A percentile compares a stretch with the other conserved stretches of the same genome.
phyloP scores from a whole-genome alignment of 2,888 invertebrate genomes.

The Octonoba sinensis region DNA sequence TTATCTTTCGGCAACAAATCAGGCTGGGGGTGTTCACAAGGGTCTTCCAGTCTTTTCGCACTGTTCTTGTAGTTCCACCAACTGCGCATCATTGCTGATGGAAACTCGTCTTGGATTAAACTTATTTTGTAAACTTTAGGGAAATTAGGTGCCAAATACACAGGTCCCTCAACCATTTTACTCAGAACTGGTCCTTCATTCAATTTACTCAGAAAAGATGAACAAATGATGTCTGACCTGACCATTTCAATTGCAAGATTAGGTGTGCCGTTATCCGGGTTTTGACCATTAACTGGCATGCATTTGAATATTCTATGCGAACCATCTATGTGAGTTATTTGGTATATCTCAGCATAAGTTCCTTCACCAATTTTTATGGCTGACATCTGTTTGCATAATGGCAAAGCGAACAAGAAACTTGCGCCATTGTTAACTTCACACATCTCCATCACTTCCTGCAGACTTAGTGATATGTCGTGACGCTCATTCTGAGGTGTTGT shows the following conservation, averaged over 20 bases:
- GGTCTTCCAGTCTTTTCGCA: constrained; percentile 9
- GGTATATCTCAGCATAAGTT: constrained; percentile 21
- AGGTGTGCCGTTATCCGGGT: neutral
- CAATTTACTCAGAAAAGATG: constrained; percentile 13
- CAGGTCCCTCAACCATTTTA: too few relatives aligned
- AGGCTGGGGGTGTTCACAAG: constrained; percentile 14
- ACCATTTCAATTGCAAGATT: constrained; percentile 4
- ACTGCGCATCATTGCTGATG: constrained; percentile 1
- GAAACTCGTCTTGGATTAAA: constrained; percentile 12
- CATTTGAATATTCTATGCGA: constrained; percentile 10
- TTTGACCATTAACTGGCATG: constrained; percentile 19
- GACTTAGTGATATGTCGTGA: too few relatives aligned
- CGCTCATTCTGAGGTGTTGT: too few relatives aligned
- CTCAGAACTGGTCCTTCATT: constrained; percentile 29
- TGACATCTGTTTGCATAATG: constrained; percentile 13
- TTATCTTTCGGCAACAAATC: constrained; percentile 11
- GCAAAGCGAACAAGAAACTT: too few relatives aligned
- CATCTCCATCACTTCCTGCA: too few relatives aligned
- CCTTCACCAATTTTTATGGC: constrained; percentile 26
- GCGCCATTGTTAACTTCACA: too few relatives aligned
- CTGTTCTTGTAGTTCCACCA: constrained; percentile 31
- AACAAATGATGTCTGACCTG: constrained; percentile 18
- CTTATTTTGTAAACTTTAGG: constrained; percentile 20
- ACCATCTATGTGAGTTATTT: constrained; percentile 1
- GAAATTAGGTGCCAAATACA: constrained; percentile 19